Conservation (phyloP, 2,888 invertebrate species). For the Melikaiella ostensackeni region DNA sequence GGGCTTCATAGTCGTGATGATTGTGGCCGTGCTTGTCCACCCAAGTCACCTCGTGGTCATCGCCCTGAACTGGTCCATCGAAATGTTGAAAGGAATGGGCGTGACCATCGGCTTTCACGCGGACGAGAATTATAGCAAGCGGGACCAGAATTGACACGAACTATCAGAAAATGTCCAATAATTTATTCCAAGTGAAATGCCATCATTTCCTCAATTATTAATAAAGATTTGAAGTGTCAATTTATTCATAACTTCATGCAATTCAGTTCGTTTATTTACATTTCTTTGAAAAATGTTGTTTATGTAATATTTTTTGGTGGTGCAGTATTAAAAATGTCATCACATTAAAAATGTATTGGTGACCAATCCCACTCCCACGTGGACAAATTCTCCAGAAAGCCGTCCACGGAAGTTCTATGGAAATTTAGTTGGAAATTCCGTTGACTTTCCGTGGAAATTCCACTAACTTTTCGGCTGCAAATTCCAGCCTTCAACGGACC, state of each 20-base stretch:
- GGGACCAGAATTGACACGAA: conserved; percentile 49
- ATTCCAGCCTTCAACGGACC: too few species aligned
- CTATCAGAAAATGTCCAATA: conserved; percentile 49
- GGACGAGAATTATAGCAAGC: conserved; percentile 42
- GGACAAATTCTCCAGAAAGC: too few species aligned
- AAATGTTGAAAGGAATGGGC: conserved; percentile 75
- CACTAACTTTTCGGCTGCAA: too few species aligned
- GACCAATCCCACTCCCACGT: too few species aligned
- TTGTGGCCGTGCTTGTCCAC: conserved; percentile 72
- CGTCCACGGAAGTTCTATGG: too few species aligned
- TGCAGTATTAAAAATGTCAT: too few species aligned
- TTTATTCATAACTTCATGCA: neutral
- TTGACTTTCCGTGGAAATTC: too few species aligned
- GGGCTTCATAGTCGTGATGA: conserved; percentile 73
- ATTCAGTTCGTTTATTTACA: too few species aligned
- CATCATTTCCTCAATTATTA: conserved; percentile 3
- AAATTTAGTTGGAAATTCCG: too few species aligned
- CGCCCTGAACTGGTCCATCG: conserved; percentile 72
- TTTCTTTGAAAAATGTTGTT: too few species aligned
- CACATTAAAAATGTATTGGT: too few species aligned
- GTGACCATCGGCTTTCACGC: conserved; percentile 57
- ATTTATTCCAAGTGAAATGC: conserved; percentile 24
- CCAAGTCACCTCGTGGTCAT: conserved; percentile 68
- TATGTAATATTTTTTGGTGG: too few species aligned
- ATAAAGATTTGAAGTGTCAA: conserved; percentile 10